Base-by-base conservation (phyloP, 1,140 invertebrate species). In the Caenorhabditis tropicalis region DNA sequence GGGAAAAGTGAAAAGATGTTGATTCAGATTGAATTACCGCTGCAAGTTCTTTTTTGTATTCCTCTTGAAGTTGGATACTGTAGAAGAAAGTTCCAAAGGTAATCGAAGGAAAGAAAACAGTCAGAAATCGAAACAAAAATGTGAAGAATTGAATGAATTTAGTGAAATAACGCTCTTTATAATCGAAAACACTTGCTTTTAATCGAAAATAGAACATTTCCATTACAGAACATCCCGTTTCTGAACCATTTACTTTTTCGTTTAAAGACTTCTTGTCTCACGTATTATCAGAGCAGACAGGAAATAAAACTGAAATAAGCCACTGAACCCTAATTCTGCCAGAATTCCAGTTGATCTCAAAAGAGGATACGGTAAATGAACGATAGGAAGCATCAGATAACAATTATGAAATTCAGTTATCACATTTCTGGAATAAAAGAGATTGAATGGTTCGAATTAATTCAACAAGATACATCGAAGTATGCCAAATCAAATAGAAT, bases 11-110 rank as follows among this genome's bases (percentile, higher is more conserved):
- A n/a, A n/a, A n/a, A n/a, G n/a, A n/a, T n/a, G n/a, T n/a, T n/a
- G 2, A 21, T 56, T n/a, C 7, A 56, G 2, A 27, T 6, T 0
- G 2, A 27, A 10, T n/a, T 24, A 65, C 58, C 29, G 36, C 36
- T 33, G 58, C 58, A 33, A 65, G 58, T n/a, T 65, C 58, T 36
- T 65, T 65, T 65, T 65, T 65, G 29, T 65, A 65, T 36, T 65
- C 31, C 19, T 65, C 58, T 19, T 65, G 58, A 3, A 33, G 31
- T 65, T 65, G 10, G 19, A 65, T 65, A 65, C 58, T 65, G 31
- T 65, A 65, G 58, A 65, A 65, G 7, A 65, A 65, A 4, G 58
- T 65, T 33, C 58, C 58, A n/a, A 65, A 65, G 3, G 58, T 65
- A 5, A 65, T 65, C 24, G 29, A 12, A 6, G 58, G 58, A 33